Base-by-base conservation (phyloP, 1,140 invertebrate genomes). In the Muscidifurax raptorellus region DNA sequence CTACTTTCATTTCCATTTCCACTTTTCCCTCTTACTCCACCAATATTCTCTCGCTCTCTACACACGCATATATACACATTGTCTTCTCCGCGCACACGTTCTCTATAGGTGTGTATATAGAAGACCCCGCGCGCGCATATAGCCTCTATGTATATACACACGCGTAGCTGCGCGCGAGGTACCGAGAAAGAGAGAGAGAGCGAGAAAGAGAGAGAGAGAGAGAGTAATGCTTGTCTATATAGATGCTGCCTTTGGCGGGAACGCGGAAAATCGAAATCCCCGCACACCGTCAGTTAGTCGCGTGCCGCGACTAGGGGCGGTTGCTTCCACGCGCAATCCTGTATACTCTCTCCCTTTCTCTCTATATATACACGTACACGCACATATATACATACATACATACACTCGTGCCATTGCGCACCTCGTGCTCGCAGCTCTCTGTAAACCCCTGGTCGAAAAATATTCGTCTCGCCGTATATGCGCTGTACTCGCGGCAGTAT, bases 271-370 rank as follows among this genome's bases (percentile, higher is more conserved):
- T 87, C 83, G 84, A 88, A 87, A 87, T 74, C 27, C 36, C 69
- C 86, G 86, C 86, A 69, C 85, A 82, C 86, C 86, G 86, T 86
- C 88, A 86, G 88, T 87, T 86, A 44, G 84, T 87, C 85, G 86
- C 88, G 88, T 84, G 88, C 84, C 83, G 85, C 88, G 84, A 80
- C 83, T 81, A 86, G 83, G 86, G 86, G 85, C 86, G 85, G 84
- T 87, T 79, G 47, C 82, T 59, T 47, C 52, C 0, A 2, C 44
- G 59, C 36, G 28, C 59, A 74, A 9, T 36, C 22, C 74, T 22
- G n/a, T n/a, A n/a, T n/a, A n/a, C n/a, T n/a, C 25, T 47, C 52
- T 52, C 36, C 1, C 7, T n/a, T 15, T 18, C 32, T 40, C 30
- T 9, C 13, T 40, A 15, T 59, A 59, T 15, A 52, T 40, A 40